phyloP scores from a whole-genome alignment of 2,888 invertebrate species.

The Icerya purchasi region DNA sequence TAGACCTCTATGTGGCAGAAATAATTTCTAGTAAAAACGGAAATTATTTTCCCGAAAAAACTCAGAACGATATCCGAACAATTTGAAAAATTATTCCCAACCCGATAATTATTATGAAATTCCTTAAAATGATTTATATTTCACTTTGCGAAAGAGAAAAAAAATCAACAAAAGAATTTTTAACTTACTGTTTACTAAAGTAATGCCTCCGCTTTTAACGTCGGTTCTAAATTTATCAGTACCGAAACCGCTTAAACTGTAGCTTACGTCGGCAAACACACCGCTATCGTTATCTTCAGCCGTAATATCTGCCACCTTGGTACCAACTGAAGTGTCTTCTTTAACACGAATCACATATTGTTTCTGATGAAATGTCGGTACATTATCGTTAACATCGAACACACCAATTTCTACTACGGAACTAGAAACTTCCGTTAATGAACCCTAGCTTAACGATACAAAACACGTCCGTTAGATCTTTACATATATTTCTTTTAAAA shows the following conservation, averaged over 20 bases:
- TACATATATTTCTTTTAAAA: no score
- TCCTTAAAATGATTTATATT: no score
- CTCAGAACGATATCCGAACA: no score
- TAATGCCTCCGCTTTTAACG: conserved; percentile 40
- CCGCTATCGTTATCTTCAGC: conserved; percentile 55
- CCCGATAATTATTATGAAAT: no score
- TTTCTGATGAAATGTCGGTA: conserved; percentile 41
- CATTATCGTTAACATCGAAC: conserved; percentile 60
- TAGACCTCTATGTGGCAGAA: no score
- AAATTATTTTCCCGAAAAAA: no score
- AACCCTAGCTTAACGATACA: no score
- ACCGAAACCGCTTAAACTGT: conserved; percentile 54
- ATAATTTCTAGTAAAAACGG: no score
- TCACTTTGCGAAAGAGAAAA: no score
- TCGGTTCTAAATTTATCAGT: conserved; percentile 53
- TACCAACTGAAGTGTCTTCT: conserved; percentile 40
- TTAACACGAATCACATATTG: conserved; percentile 38
- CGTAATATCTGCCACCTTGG: conserved; percentile 38
- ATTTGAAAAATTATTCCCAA: no score
- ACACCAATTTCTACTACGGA: conserved; percentile 20
- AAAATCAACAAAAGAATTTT: no score
- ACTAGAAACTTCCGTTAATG: background rate
- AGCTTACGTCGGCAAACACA: conserved; percentile 45
- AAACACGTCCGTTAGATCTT: no score
- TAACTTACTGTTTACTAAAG: conserved; percentile 26